These are phyloP conservation scores for Geotrypetes seraphini DNA, from an alignment of 2,797 vertebrate species.

Conservation along the genomic window DNA sequence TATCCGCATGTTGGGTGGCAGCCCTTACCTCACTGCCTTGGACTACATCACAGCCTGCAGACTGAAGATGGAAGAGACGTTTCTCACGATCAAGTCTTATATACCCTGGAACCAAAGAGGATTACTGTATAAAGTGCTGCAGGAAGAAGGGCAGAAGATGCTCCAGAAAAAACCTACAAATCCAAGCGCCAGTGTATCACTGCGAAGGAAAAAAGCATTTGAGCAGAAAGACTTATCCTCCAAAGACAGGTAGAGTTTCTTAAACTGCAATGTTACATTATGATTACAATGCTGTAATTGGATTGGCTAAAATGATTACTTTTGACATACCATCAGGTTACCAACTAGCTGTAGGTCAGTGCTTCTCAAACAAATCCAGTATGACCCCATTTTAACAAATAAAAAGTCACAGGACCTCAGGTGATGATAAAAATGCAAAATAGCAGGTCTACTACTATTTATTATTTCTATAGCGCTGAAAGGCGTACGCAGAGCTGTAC, in stretches of 20 bases:
- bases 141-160: slow-evolving; percentile 79
- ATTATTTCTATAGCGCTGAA: no score
- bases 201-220: background rate
- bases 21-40: slow-evolving; percentile 69
- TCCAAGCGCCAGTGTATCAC: rapidly evolving
- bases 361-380: no score
- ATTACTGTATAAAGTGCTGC: slow-evolving; percentile 72
- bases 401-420: no score
- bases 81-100: slow-evolving; percentile 71
- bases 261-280: no score
- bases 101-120: slow-evolving; percentile 90
- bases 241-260: slow-evolving; percentile 70
- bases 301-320: no score
- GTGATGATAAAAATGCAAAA: no score
- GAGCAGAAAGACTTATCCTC: slow-evolving; percentile 2
- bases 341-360: no score
- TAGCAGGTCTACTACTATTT: no score
- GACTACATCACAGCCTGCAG: slow-evolving; percentile 87
- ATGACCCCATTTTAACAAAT: no score
- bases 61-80: slow-evolving; percentile 70
- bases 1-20: slow-evolving; percentile 65
- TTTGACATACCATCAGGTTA: no score
- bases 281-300: no score
- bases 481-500: no score
- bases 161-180: slow-evolving; percentile 47